Conservation (phyloP, 2,113 vertebrate species). For the Tauraco erythrolophus region DNA sequence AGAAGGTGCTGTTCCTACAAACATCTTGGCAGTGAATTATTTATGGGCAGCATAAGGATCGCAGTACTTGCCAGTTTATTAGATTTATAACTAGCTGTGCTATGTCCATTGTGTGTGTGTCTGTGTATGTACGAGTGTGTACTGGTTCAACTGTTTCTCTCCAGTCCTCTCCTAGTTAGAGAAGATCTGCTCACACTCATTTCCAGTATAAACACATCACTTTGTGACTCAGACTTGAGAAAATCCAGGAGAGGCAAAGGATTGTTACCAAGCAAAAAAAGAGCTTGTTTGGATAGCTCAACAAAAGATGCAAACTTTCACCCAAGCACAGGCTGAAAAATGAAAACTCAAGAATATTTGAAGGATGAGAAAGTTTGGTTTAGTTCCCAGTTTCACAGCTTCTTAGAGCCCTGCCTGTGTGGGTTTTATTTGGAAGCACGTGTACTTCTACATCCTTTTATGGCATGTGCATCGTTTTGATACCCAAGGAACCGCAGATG, state of each 20-base stretch:
- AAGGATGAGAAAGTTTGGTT: neutral
- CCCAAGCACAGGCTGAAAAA: neutral
- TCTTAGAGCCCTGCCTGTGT: neutral
- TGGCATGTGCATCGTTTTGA: neutral
- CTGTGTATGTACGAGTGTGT: neutral
- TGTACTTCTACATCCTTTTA: neutral
- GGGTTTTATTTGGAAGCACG: neutral
- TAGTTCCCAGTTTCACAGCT: neutral
- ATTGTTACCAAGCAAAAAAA: neutral
- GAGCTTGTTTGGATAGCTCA: neutral
- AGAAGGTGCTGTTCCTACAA: slow-evolving; percentile 66
- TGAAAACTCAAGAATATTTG: neutral
- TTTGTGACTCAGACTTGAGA: neutral
- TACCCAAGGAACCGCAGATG: neutral
- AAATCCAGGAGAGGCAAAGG: slow-evolving; percentile 12
- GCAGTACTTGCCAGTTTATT: slow-evolving; percentile 58
- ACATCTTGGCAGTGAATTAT: slow-evolving; percentile 71
- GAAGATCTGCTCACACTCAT: neutral
- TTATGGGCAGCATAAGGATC: slow-evolving; percentile 65
- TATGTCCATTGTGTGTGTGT: neutral
- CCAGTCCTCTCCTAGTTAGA: neutral
- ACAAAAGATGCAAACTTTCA: neutral
- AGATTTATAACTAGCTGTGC: slow-evolving; percentile 63
- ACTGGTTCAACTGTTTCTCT: neutral
- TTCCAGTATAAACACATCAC: slow-evolving; percentile 20